A percentile compares a stretch with the other conserved stretches of the same genome.
phyloP scores from a whole-genome alignment of 2,888 invertebrate genomes.

The Yponomeuta malinellus region DNA sequence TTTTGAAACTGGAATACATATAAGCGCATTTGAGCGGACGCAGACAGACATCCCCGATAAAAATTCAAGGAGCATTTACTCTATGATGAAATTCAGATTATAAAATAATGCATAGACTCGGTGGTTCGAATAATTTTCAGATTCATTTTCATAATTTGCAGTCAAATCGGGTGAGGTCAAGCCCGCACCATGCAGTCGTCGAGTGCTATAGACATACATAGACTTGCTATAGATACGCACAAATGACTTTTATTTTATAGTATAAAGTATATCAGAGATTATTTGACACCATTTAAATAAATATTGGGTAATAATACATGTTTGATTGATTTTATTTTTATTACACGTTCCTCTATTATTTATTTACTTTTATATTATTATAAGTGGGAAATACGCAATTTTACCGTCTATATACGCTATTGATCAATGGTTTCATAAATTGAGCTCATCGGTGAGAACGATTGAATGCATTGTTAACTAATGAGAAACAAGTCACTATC shows the following conservation, averaged over 20 bases:
- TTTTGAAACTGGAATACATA: conserved; percentile 15
- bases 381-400: no score
- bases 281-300: no score
- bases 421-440: no score
- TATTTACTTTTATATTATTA: no score
- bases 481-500: no score
- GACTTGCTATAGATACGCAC: background rate
- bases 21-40: conserved; percentile 24
- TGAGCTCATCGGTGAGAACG: no score
- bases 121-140: conserved; percentile 64
- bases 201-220: background rate
- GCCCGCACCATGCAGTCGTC: conserved; percentile 24
- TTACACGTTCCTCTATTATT: no score
- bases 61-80: conserved; percentile 72
- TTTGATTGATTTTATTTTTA: no score
- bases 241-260: background rate
- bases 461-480: no score
- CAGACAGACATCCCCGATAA: conserved; percentile 55
- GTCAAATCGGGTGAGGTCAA: conserved; percentile 58
- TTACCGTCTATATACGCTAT: no score
- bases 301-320: no score
- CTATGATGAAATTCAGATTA: conserved; percentile 57
- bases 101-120: conserved; percentile 69
- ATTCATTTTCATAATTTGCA: conserved; percentile 73
- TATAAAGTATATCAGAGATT: no score